A percentile compares a stretch with the other conserved stretches of the same genome.
Conservation (phyloP, 2,888 invertebrate species). For the Nineta flava region DNA sequence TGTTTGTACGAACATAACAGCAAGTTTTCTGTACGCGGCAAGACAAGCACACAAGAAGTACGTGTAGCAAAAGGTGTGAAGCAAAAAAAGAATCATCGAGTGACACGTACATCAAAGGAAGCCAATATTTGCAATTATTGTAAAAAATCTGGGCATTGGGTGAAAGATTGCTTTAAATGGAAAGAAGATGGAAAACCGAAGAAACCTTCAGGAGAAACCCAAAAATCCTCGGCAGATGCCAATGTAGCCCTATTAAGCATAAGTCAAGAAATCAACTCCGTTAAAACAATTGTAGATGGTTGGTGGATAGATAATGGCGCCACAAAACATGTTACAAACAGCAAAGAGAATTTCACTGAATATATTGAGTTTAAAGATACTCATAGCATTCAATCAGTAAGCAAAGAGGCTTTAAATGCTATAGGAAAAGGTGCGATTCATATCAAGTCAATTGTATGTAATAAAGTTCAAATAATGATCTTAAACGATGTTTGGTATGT, state of each 20-base stretch:
- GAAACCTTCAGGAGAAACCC: neutral
- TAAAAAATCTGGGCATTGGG: neutral
- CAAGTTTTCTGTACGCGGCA: neutral
- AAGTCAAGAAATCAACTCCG: neutral
- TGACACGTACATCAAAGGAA: too few species aligned
- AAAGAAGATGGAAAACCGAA: neutral
- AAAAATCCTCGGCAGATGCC: neutral
- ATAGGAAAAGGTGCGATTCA: neutral
- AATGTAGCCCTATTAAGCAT: neutral
- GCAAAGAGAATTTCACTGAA: neutral
- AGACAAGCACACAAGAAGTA: neutral
- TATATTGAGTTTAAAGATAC: neutral
- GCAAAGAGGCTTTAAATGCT: neutral
- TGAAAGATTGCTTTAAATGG: neutral
- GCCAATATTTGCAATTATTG: neutral
- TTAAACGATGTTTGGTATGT: neutral
- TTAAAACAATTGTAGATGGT: neutral
- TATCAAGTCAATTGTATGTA: neutral
- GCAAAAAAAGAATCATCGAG: neutral
- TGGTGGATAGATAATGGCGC: neutral
- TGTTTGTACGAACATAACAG: neutral
- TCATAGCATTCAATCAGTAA: neutral
- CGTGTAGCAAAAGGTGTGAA: neutral
- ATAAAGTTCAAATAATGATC: neutral
- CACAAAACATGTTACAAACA: neutral